Conservation (phyloP, 2,797 vertebrate species). For the Morus bassanus region DNA sequence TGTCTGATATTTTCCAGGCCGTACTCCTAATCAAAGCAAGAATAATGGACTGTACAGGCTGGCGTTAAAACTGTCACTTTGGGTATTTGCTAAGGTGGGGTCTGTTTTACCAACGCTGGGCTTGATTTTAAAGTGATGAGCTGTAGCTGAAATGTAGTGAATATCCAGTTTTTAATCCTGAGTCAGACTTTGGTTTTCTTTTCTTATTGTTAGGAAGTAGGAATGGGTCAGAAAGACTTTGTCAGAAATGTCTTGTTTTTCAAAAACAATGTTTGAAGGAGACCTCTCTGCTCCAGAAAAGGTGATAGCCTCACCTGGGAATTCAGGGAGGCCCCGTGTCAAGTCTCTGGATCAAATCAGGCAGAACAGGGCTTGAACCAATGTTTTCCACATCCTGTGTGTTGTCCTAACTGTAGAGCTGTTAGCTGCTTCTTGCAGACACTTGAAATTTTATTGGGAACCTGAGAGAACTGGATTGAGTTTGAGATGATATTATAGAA, state of each 20-base stretch:
- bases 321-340: background rate
- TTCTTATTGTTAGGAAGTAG: background rate
- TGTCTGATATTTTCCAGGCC: conserved; percentile 40
- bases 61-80: background rate
- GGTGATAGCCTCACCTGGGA: background rate
- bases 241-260: background rate
- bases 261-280: background rate
- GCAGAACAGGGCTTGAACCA: background rate
- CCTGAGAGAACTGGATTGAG: background rate
- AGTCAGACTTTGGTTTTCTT: background rate
- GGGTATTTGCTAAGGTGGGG: background rate
- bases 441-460: background rate
- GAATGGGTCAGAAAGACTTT: background rate
- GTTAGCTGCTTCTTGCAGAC: background rate
- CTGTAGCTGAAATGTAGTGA: background rate
- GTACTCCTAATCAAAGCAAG: background rate
- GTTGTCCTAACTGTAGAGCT: background rate
- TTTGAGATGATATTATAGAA: background rate
- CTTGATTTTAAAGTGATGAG: conserved; percentile 18
- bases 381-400: background rate
- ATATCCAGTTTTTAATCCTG: background rate
- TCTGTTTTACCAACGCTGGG: background rate
- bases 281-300: background rate
- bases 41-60: background rate
- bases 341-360: background rate